Evolutionary conservation across 1,140 invertebrate genomes (phyloP).

Genomic region (Leucophenga varia): DNA sequence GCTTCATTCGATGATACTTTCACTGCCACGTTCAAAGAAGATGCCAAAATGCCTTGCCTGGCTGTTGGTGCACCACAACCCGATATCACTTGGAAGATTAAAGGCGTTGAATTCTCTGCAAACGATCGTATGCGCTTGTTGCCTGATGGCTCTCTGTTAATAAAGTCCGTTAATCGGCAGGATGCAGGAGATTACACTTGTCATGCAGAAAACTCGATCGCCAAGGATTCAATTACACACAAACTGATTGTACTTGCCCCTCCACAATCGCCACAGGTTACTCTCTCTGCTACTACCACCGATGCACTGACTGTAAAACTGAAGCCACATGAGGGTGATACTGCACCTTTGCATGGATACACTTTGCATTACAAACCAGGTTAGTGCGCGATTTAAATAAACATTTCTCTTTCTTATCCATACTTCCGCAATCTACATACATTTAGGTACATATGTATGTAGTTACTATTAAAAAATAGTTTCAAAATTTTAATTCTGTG

Average conservation of each 20-base stretch:
- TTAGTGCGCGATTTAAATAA: slow-evolving; percentile 1
- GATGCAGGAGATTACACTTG: slow-evolving; percentile 91
- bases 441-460: no score
- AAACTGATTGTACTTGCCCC: slow-evolving; percentile 83
- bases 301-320: slow-evolving; percentile 79
- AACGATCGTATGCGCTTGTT: slow-evolving; percentile 77
- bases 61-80: slow-evolving; percentile 87
- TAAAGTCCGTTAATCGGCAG: slow-evolving; percentile 82
- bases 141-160: slow-evolving; percentile 86
- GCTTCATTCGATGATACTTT: slow-evolving; percentile 90
- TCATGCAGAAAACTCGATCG: slow-evolving; percentile 89
- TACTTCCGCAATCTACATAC: no score
- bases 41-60: slow-evolving; percentile 86
- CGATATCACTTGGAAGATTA: slow-evolving; percentile 82
- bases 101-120: slow-evolving; percentile 58
- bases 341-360: slow-evolving; percentile 78
- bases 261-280: slow-evolving; percentile 79
- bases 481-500: no score
- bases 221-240: slow-evolving; percentile 88
- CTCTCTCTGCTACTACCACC: slow-evolving; percentile 78
- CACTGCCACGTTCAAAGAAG: slow-evolving; percentile 86
- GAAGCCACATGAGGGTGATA: slow-evolving; percentile 73
- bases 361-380: slow-evolving; percentile 87
- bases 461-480: no score
- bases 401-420: no score